Percentiles rank a stretch among this genome's conserved stretches.
phyloP scores from a whole-genome alignment of 1,140 invertebrate species.

The Telenomus remus region DNA sequence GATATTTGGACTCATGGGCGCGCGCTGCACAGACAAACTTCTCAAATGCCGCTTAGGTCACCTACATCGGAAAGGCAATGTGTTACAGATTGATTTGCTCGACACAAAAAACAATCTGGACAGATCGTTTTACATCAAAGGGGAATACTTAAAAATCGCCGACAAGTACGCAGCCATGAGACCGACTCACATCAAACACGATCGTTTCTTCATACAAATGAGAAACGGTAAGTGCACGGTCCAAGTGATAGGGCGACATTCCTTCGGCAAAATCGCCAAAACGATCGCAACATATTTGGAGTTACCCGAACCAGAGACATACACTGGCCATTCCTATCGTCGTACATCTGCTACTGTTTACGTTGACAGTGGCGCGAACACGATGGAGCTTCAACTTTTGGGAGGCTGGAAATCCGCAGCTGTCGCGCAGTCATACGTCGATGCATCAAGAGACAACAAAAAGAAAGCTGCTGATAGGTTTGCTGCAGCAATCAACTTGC shows the following conservation, averaged over 20 bases:
- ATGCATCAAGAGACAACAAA: neutral
- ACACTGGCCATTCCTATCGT: conserved; percentile 10
- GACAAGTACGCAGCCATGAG: neutral
- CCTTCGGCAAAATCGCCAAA: neutral
- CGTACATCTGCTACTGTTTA: conserved; percentile 17
- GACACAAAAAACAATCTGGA: neutral
- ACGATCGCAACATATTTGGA: neutral
- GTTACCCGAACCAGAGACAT: neutral
- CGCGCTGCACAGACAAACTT: too few relatives aligned
- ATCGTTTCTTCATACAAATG: neutral
- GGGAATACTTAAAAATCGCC: neutral
- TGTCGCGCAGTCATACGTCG: neutral
- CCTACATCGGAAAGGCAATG: neutral
- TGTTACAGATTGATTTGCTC: neutral
- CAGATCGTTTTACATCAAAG: neutral
- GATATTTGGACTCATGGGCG: too few relatives aligned
- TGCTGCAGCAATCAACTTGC: neutral
- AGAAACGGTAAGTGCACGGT: neutral
- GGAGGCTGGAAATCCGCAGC: conserved; percentile 25
- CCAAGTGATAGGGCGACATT: neutral
- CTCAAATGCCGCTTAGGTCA: neutral
- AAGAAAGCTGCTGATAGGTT: neutral
- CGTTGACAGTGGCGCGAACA: conserved; percentile 3
- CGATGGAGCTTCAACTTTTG: neutral
- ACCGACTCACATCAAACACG: neutral